Evolutionary conservation across 2,797 vertebrate genomes (phyloP).

Genomic region (Chanos chanos): DNA sequence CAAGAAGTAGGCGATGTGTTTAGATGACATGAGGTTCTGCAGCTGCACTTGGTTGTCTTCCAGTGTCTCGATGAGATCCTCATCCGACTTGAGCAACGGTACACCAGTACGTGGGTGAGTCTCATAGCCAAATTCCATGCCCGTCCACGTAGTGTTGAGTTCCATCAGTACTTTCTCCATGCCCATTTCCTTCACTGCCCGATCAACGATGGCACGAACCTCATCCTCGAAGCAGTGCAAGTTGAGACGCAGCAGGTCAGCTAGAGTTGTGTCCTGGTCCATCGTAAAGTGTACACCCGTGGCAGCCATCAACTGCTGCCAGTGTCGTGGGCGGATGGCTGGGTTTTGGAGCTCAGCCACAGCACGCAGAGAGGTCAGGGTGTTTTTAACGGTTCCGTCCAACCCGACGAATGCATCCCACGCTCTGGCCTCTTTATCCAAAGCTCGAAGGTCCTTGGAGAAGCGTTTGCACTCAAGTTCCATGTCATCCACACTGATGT

Average conservation of each 20-base stretch:
- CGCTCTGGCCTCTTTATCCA: conserved; percentile 85
- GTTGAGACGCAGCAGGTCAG: conserved; percentile 85
- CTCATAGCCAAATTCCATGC: conserved; percentile 88
- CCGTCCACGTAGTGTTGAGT: conserved; percentile 84
- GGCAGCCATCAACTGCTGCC: conserved; percentile 86
- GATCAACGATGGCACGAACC: conserved; percentile 87
- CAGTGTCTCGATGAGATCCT: conserved; percentile 88
- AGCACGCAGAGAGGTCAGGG: conserved; percentile 79
- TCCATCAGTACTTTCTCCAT: conserved; percentile 93
- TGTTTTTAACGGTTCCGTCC: conserved; percentile 84
- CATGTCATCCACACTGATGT: conserved; percentile 89
- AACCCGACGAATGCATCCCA: conserved; percentile 88
- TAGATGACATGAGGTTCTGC: conserved; percentile 84
- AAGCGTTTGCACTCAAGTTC: conserved; percentile 86
- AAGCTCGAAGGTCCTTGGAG: conserved; percentile 76
- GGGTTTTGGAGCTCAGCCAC: conserved; percentile 90
- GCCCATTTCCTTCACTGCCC: conserved; percentile 89
- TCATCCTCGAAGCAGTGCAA: conserved; percentile 90
- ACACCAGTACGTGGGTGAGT: conserved; percentile 72
- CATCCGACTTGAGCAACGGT: conserved; percentile 76
- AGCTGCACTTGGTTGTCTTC: conserved; percentile 97
- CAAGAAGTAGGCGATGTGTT: conserved; percentile 84
- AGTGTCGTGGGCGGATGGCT: conserved; percentile 86
- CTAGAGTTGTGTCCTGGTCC: conserved; percentile 79
- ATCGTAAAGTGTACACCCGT: conserved; percentile 83